Evolutionary conservation across 2,888 invertebrate species (phyloP).

Genomic region (Tetramorium bicarinatum): DNA sequence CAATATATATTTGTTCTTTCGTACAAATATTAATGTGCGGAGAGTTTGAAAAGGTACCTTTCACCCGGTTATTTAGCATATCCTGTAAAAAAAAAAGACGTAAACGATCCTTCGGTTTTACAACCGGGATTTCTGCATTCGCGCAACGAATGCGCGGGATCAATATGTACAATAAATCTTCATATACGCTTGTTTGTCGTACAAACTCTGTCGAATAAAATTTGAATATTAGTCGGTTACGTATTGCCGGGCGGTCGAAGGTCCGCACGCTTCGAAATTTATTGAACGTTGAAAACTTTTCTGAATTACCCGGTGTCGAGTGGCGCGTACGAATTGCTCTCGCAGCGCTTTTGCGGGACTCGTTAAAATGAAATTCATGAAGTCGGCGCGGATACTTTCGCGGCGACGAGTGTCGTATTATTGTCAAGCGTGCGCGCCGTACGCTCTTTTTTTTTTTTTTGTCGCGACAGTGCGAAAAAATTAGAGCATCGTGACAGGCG

Average conservation of each 20-base stretch:
- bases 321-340: not conserved
- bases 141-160: not conserved
- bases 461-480: slow-evolving; percentile 25
- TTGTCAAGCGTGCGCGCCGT: not conserved
- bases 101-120: not conserved
- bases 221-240: not conserved
- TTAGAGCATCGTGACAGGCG: slow-evolving; percentile 47
- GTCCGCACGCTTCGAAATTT: not conserved
- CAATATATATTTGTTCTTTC: slow-evolving; percentile 12
- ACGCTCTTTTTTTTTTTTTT: not conserved
- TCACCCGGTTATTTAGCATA: not conserved
- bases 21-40: not conserved
- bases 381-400: not conserved
- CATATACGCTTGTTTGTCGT: not conserved
- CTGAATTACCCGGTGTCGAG: not conserved
- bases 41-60: too few species aligned
- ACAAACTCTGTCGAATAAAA: not conserved
- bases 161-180: not conserved
- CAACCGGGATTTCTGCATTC: not conserved
- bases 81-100: not conserved
- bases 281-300: not conserved
- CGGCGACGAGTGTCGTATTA: not conserved
- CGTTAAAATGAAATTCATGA: not conserved
- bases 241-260: too few species aligned
- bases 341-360: not conserved